Evolutionary conservation across 2,113 vertebrate species (phyloP).

Genomic region (Corythoichthys haematopterus): DNA sequence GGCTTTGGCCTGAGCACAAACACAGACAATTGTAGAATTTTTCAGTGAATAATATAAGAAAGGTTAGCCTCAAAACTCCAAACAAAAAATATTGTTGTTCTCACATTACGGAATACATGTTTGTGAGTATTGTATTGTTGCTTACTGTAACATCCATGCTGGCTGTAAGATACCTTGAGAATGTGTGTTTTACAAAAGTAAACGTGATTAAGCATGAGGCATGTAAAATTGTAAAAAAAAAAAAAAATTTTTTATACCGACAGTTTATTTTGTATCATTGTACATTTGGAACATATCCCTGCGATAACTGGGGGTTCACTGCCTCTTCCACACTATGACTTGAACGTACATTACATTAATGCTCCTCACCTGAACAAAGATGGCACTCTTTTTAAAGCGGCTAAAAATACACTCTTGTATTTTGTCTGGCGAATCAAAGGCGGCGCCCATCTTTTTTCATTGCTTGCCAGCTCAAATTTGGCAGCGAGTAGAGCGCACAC

Average conservation of each 20-base stretch:
- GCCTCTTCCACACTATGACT: slow-evolving; percentile 27
- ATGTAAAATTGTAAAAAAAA: too few species aligned
- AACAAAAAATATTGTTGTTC: neutral
- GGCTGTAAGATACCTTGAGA: neutral
- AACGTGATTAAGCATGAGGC: too few species aligned
- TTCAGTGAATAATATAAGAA: too few species aligned
- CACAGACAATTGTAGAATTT: too few species aligned
- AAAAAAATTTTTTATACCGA: too few species aligned
- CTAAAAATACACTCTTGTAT: slow-evolving; percentile 73
- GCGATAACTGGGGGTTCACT: neutral
- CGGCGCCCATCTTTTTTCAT: slow-evolving; percentile 73
- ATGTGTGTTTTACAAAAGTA: neutral
- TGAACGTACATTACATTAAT: slow-evolving; percentile 35
- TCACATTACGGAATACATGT: too few species aligned
- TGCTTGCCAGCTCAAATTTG: slow-evolving; percentile 72
- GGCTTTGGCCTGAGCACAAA: too few species aligned
- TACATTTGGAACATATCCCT: neutral
- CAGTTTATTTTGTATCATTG: too few species aligned
- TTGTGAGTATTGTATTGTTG: neutral
- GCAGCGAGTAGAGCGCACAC: slow-evolving; percentile 62
- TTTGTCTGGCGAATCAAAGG: slow-evolving; percentile 70
- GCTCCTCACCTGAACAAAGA: slow-evolving; percentile 67
- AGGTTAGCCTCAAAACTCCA: too few species aligned
- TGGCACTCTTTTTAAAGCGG: slow-evolving; percentile 59
- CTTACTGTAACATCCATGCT: neutral